These are phyloP conservation scores for Pimephales promelas DNA, from an alignment of 2,113 vertebrate species.

Conservation along the genomic window DNA sequence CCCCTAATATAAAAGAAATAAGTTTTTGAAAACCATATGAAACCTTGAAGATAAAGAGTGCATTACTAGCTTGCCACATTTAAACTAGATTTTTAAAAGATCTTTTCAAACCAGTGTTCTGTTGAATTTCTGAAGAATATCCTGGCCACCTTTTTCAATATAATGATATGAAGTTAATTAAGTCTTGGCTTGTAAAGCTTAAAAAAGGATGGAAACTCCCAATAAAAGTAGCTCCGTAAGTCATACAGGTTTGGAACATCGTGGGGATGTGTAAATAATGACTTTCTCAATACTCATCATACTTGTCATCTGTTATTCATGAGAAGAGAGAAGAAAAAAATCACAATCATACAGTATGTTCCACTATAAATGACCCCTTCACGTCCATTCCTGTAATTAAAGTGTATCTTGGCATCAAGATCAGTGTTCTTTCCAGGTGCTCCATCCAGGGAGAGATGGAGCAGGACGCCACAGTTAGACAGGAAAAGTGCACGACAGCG, in stretches of 20 bases:
- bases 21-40: background rate
- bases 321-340: background rate
- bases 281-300: background rate
- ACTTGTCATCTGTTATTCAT: conserved; percentile 2
- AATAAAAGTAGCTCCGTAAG: background rate
- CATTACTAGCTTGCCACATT: background rate
- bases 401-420: background rate
- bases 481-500: background rate
- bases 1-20: no score
- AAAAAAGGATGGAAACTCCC: background rate
- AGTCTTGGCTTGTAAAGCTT: background rate
- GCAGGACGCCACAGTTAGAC: background rate
- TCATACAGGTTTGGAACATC: no score
- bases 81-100: background rate
- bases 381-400: background rate
- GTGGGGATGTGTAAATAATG: no score
- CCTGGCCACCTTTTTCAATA: background rate
- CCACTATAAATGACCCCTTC: background rate
- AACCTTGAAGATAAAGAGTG: background rate
- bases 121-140: background rate
- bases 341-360: background rate
- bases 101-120: background rate
- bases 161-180: background rate
- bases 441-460: background rate
- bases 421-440: conserved; percentile 16